Percentiles rank a stretch among this genome's conserved stretches.
These are phyloP conservation scores for Drosophila tsacasi DNA, from an alignment of 1,140 invertebrate species.

Conservation along the genomic window DNA sequence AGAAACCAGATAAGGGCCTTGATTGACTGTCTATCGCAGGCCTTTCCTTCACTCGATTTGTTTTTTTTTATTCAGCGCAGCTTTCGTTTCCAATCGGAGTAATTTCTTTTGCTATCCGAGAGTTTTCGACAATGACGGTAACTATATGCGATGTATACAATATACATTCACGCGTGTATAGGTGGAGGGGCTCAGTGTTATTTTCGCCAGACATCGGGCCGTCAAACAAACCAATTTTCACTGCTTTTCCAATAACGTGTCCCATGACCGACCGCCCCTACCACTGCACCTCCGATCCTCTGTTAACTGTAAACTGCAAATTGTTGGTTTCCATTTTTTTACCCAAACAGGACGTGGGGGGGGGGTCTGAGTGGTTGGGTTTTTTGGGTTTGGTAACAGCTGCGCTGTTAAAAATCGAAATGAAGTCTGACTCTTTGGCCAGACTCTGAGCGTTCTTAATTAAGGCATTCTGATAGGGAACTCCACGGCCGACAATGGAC, in stretches of 20 bases:
- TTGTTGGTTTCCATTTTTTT: constrained; percentile 70
- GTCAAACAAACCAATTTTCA: constrained; percentile 82
- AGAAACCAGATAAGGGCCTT: constrained; percentile 11
- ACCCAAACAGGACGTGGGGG: constrained; percentile 23
- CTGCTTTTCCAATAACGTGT: constrained; percentile 75
- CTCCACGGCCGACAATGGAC: constrained; percentile 55
- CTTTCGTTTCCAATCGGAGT: constrained; percentile 13
- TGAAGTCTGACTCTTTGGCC: constrained; percentile 58
- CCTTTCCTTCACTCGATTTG: background rate
- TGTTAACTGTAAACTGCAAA: constrained; percentile 76
- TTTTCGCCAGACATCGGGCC: constrained; percentile 70
- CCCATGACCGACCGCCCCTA: constrained; percentile 19
- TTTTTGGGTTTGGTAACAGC: constrained; percentile 57
- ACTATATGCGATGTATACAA: constrained; percentile 42
- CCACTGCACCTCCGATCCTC: constrained; percentile 21
- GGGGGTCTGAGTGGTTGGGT: constrained; percentile 26
- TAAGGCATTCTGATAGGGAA: constrained; percentile 76
- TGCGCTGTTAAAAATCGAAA: constrained; percentile 63
- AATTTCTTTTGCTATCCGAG: constrained; percentile 48
- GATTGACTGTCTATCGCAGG: constrained; percentile 38
- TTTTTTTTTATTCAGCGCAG: constrained; percentile 5
- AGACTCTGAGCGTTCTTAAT: constrained; percentile 69
- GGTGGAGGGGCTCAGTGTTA: constrained; percentile 19
- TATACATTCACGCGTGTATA: constrained; percentile 8
- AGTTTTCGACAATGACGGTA: constrained; percentile 46